phyloP scores from a whole-genome alignment of 2,113 vertebrate genomes.

The Todiramphus chloris region DNA sequence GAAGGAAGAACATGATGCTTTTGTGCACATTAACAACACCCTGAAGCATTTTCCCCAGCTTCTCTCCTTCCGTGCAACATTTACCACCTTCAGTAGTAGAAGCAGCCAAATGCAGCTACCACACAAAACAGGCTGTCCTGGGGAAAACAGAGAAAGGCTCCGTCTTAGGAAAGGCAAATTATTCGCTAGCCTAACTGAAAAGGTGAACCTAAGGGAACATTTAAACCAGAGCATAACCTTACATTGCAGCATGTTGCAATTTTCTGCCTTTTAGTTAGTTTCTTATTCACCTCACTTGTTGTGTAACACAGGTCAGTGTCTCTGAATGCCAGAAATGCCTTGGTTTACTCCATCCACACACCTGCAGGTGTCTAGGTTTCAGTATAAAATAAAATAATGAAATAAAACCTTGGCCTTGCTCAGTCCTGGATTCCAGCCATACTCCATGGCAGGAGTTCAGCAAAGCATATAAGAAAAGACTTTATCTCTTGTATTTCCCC shows the following conservation, averaged over 20 bases:
- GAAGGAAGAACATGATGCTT: background rate
- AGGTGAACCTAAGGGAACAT: background rate
- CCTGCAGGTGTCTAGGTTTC: background rate
- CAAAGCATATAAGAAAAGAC: background rate
- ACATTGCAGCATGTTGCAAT: background rate
- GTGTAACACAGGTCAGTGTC: background rate
- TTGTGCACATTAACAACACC: background rate
- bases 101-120: conserved; percentile 90
- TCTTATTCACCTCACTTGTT: background rate
- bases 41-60: background rate
- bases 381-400: background rate
- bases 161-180: background rate
- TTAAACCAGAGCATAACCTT: background rate
- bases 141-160: background rate
- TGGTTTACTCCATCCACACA: background rate
- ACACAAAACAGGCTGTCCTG: conserved; percentile 95
- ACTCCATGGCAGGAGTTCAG: background rate
- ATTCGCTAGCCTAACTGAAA: background rate
- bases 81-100: conserved; percentile 83
- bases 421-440: background rate
- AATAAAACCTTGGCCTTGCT: background rate
- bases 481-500: background rate
- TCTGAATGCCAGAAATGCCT: background rate
- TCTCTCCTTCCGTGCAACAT: background rate
- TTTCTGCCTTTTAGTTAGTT: background rate